A percentile compares a stretch with the other conserved stretches of the same genome.
These are phyloP conservation scores for Epinotia nisella DNA, from an alignment of 2,888 invertebrate species.

Conservation along the genomic window DNA sequence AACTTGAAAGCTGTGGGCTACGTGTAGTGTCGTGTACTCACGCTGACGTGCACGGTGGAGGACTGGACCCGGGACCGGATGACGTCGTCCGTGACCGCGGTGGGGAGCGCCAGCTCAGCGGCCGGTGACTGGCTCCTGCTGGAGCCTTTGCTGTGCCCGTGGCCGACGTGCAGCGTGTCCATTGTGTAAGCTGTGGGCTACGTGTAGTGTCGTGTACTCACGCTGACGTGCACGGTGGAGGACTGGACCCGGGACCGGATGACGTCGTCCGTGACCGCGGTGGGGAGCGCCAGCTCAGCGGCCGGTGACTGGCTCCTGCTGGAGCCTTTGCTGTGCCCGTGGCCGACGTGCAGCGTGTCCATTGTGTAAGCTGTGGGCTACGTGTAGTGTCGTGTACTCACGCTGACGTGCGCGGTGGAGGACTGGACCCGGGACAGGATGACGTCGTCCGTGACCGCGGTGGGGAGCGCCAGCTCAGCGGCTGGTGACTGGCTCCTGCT, in stretches of 20 bases:
- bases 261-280: too few relatives aligned
- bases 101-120: slow-evolving; percentile 76
- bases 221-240: slow-evolving; percentile 73
- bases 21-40: slow-evolving; percentile 53
- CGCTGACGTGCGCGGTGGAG: slow-evolving; percentile 73
- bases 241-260: slow-evolving; percentile 68
- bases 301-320: slow-evolving; percentile 86
- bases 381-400: slow-evolving; percentile 53
- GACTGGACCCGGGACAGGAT: slow-evolving; percentile 68
- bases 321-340: slow-evolving; percentile 84
- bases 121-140: slow-evolving; percentile 86
- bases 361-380: slow-evolving; percentile 50
- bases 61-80: slow-evolving; percentile 80
- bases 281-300: slow-evolving; percentile 71
- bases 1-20: not conserved
- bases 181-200: slow-evolving; percentile 50
- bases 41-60: slow-evolving; percentile 73
- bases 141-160: slow-evolving; percentile 84
- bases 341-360: slow-evolving; percentile 78
- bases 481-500: slow-evolving; percentile 86
- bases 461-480: slow-evolving; percentile 71
- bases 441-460: too few relatives aligned
- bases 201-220: slow-evolving; percentile 53
- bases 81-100: slow-evolving; percentile 75
- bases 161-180: slow-evolving; percentile 78